A percentile compares a stretch with the other conserved stretches of the same genome.
phyloP scores from a whole-genome alignment of 2,113 vertebrate species.

The Crotalus viridis region DNA sequence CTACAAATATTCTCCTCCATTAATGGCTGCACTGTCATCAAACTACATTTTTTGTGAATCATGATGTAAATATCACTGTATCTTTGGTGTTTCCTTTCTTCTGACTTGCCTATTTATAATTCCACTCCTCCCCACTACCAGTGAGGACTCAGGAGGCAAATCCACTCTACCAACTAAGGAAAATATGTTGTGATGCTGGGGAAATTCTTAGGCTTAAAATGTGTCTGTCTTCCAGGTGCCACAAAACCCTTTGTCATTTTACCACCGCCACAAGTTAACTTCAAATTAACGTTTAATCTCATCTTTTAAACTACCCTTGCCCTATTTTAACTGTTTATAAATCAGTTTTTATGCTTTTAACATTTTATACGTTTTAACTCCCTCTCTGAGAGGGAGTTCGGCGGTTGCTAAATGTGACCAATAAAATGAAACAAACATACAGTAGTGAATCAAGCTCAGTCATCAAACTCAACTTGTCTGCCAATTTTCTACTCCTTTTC shows the following conservation, averaged over 20 bases:
- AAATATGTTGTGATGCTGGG: not conserved
- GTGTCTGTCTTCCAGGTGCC: not conserved
- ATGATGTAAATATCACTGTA: not conserved
- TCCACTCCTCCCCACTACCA: not conserved
- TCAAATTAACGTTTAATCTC: not conserved
- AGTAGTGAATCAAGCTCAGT: too few species aligned
- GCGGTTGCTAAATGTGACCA: not conserved
- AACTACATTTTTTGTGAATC: not conserved
- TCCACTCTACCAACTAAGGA: not conserved
- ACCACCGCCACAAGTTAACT: not conserved
- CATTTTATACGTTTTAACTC: not conserved
- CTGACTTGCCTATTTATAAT: not conserved
- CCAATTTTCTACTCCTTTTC: not conserved
- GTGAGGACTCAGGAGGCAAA: not conserved
- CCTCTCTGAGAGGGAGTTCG: not conserved
- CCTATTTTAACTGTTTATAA: not conserved
- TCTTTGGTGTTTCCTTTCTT: not conserved
- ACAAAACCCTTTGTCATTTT: not conserved
- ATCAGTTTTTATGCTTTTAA: not conserved
- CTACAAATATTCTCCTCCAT: not conserved
- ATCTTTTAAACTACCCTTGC: not conserved
- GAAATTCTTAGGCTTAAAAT: not conserved
- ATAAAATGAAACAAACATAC: not conserved
- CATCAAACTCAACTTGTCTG: not conserved
- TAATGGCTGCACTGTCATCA: not conserved